These are phyloP conservation scores for Chaitophorus viminalis DNA, from an alignment of 2,888 invertebrate genomes.

Conservation along the genomic window DNA sequence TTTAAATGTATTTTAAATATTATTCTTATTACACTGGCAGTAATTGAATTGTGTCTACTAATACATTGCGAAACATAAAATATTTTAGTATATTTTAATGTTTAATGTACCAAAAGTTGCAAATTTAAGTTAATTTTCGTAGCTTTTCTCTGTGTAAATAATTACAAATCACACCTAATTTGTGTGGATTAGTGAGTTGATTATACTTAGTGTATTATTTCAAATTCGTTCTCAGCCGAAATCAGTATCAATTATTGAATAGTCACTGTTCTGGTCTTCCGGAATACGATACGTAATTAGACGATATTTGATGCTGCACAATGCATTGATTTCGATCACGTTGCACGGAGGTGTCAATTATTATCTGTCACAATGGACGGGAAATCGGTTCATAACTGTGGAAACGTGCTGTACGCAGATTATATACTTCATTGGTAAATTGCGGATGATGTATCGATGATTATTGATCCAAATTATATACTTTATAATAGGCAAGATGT, in stretches of 20 bases:
- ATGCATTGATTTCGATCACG: constrained; percentile 9
- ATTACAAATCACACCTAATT: not conserved
- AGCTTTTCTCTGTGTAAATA: too few relatives aligned
- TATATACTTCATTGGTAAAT: constrained; percentile 28
- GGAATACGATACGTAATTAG: constrained; percentile 26
- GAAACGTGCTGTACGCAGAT: constrained; percentile 25
- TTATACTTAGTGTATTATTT: not conserved
- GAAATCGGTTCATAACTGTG: not conserved
- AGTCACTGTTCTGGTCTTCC: constrained; percentile 13
- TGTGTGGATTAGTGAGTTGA: not conserved
- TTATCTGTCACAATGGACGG: constrained; percentile 12
- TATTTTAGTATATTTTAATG: too few relatives aligned
- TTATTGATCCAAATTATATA: constrained; percentile 37
- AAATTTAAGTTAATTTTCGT: too few relatives aligned
- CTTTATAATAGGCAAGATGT: not conserved
- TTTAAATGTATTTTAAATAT: too few relatives aligned
- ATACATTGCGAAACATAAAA: too few relatives aligned
- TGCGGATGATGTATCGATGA: constrained; percentile 31
- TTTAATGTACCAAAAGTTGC: too few relatives aligned
- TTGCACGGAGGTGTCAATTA: constrained; percentile 1
- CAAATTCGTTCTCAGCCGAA: not conserved
- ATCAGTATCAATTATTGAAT: not conserved
- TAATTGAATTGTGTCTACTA: too few relatives aligned
- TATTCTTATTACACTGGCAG: too few relatives aligned
- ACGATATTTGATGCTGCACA: constrained; percentile 13